Percentiles rank a stretch among this genome's conserved stretches.
Evolutionary conservation across 2,888 invertebrate genomes (phyloP).

Genomic region (Oxyscelio sp.): DNA sequence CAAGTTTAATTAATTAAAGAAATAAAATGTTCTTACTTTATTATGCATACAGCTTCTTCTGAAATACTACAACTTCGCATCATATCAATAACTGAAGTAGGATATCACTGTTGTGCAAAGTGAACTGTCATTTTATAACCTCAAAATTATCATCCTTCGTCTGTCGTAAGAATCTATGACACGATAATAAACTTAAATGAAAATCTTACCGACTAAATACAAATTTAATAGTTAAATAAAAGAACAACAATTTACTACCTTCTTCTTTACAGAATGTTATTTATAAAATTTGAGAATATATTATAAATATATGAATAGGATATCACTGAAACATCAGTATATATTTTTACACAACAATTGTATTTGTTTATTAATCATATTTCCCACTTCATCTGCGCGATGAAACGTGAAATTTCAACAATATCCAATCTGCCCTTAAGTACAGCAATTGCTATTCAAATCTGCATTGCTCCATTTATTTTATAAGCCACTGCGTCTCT

Average conservation of each 20-base stretch:
- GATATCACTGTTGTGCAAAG: too few species aligned
- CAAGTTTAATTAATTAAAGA: too few species aligned
- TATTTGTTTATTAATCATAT: background rate
- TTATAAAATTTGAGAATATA: too few species aligned
- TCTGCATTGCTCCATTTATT: conserved; percentile 34
- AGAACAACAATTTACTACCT: background rate
- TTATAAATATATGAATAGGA: too few species aligned
- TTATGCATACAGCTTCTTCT: too few species aligned
- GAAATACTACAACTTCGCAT: too few species aligned
- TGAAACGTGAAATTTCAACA: background rate
- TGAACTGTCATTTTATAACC: conserved; percentile 3
- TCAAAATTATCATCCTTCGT: background rate
- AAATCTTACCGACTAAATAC: too few species aligned
- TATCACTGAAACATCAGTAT: background rate
- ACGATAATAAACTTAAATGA: too few species aligned
- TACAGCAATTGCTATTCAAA: conserved; percentile 22
- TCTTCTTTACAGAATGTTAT: background rate
- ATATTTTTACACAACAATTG: background rate
- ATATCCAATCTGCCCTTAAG: background rate
- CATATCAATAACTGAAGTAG: too few species aligned
- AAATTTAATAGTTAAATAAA: too few species aligned
- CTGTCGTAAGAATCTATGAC: too few species aligned
- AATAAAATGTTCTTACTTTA: too few species aligned
- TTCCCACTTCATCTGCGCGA: background rate
- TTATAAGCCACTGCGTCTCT: conserved; percentile 8